Evolutionary conservation across 1,140 invertebrate species (phyloP), one percentile per base, ranked within the genome.

Genomic region (Camponotus floridanus): DNA sequence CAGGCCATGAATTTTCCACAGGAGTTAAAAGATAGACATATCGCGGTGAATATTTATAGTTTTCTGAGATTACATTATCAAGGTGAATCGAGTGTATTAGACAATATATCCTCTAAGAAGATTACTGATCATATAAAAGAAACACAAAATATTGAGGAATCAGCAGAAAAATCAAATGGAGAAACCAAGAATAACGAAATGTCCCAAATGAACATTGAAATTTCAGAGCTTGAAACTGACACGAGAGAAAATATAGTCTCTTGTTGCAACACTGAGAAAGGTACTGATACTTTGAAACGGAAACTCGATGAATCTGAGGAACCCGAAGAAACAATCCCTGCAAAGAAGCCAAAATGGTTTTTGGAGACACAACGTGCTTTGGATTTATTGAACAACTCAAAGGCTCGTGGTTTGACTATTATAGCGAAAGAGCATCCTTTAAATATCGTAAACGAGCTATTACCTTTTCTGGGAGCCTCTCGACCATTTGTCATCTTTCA

Each of bases 401-500:
- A 97, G 93, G 96, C 98, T 87, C 97, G 98, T 94, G 97, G 97
- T 45, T 94, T 99, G 21, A 96, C 98, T 21, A 96, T 99, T 85
- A 96, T 97, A 2, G 96, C 93, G 68, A 98, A 97, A 95, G 98
- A 98, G 94, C 97, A 99, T 95, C 98, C 98, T 2, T 93, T 96
- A 9, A 97, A 97, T 92, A 97, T 99, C 76, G 95, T 98, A 8
- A 96, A 96, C 85, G 96, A 96, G 48, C 94, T 99, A n/a, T 88
- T 98, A 64, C 94, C 96, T 18, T 98, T 97, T 94, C 92, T 99
- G 0, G 97, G 96, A 85, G 96, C 96, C 2, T 98, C 98, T 0
- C 95, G 98, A 91, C 97, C 98, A 21, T 97, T 99, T 94, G 98
- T 98, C 0, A 96, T 99, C 8, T 99, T 97, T 92, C 97, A 97